phyloP scores from a whole-genome alignment of 2,888 invertebrate genomes.

The Empis stercorea region DNA sequence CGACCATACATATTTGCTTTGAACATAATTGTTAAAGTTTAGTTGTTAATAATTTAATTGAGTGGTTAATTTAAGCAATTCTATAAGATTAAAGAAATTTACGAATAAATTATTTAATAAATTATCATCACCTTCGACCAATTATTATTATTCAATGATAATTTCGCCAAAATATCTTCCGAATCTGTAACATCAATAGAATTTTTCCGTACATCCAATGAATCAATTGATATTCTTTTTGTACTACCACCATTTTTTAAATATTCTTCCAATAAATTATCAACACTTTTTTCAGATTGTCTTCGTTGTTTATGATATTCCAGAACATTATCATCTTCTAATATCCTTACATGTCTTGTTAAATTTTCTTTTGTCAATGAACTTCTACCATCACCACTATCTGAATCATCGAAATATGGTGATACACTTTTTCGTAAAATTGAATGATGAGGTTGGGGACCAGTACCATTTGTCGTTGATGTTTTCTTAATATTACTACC shows the following conservation, averaged over 20 bases:
- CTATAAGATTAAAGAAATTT: too few relatives aligned
- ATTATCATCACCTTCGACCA: background rate
- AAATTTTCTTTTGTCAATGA: slow-evolving; percentile 13
- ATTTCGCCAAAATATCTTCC: background rate
- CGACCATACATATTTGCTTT: too few relatives aligned
- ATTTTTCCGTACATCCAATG: slow-evolving; percentile 8
- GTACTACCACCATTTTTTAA: background rate
- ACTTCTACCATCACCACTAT: slow-evolving; percentile 2
- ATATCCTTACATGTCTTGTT: slow-evolving; percentile 12
- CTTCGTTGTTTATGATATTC: slow-evolving; percentile 3
- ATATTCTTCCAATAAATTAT: background rate
- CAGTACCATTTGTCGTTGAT: background rate
- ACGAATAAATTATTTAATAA: too few relatives aligned
- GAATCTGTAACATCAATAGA: slow-evolving; percentile 3
- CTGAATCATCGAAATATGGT: slow-evolving; percentile 2
- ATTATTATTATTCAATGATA: background rate
- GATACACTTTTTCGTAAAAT: slow-evolving; percentile 1
- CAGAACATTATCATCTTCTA: slow-evolving; percentile 8
- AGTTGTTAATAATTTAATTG: too few relatives aligned
- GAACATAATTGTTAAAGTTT: too few relatives aligned
- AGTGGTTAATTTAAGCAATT: too few relatives aligned
- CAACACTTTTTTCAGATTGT: slow-evolving; percentile 4
- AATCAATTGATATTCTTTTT: slow-evolving; percentile 14
- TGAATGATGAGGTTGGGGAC: background rate
- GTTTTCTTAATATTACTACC: background rate